These are phyloP conservation scores for Notiomystis cincta DNA, from an alignment of 2,113 vertebrate species.

Conservation along the genomic window DNA sequence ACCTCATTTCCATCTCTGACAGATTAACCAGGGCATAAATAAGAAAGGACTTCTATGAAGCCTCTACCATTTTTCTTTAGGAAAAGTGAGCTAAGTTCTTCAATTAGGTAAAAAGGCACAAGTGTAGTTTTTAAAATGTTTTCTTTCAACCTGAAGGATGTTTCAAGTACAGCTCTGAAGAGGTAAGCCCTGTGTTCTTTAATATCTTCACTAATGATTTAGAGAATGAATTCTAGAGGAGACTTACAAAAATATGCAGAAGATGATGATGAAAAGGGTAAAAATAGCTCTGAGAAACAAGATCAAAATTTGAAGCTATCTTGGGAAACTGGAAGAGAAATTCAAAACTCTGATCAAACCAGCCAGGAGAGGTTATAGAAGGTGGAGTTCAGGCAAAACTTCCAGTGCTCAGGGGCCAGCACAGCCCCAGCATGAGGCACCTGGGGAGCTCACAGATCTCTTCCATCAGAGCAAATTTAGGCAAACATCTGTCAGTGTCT, in stretches of 20 bases:
- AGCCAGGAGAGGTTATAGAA: background rate
- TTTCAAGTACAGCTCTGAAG: slow-evolving; percentile 3
- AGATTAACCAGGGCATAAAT: background rate
- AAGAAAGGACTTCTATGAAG: background rate
- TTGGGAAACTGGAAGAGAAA: background rate
- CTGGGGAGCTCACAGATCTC: background rate
- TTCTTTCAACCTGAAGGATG: background rate
- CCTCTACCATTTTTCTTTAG: background rate
- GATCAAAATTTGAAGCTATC: background rate
- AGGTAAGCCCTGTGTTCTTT: background rate
- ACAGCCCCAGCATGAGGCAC: background rate
- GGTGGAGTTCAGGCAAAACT: background rate
- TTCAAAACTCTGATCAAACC: background rate
- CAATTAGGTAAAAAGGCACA: background rate
- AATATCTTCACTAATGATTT: background rate
- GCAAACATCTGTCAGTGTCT: background rate
- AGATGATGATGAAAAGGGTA: background rate
- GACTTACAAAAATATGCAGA: background rate
- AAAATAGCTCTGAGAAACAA: background rate
- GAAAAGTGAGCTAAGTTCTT: background rate
- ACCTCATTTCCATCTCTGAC: background rate
- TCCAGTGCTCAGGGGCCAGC: background rate
- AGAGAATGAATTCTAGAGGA: background rate
- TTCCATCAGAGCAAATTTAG: background rate
- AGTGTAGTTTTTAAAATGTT: background rate